Base-by-base conservation (phyloP, 2,113 vertebrate species). In the Charadrius vociferus region DNA sequence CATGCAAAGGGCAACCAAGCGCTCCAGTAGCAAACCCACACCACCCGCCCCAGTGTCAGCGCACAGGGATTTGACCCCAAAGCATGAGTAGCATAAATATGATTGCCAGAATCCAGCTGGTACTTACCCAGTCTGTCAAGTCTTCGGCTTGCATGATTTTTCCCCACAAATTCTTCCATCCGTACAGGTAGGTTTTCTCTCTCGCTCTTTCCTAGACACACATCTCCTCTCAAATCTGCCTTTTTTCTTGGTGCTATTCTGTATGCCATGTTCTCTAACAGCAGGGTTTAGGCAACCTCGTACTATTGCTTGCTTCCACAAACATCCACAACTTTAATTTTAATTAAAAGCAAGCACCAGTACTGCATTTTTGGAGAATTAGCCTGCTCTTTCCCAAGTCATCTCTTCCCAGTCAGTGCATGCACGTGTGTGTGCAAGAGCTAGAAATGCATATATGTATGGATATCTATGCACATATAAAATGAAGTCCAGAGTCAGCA, bases 1-100 rank as follows among this genome's bases (percentile, higher is more conserved):
- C 19, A 10, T 1, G 23, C 41, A n/a, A 58, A 65, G 55, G 19
- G 27, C 41, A 32, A 56, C 34, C 59, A 41, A 16, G 30, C 1
- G 30, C 24, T 66, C 52, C n/a, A 3, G 52, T 4, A 39, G 37
- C 50, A 34, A 78, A 29, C 8, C 21, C 59, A 34, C 21, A 36
- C 34, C 39, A 32, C 18, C 2, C 0, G 15, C 37, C 39, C 14
- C 29, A 6, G 8, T 10, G 49, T 6, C 15, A 22, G 20, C 4
- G 29, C 37, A 10, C 36, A 10, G 27, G 14, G 34, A 3, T 26
- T 39, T 30, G 53, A 37, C 49, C 56, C 36, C 37, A 21, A 52
- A 63, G 68, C 17, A 7, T 43, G 9, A 50, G 32, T 8, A 50
- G 22, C 16, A 17, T 11, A 14, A 47, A 37, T 14, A 36, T 1